Conservation (phyloP, 2,888 invertebrate genomes). For the Trileptium ribeirensis region DNA sequence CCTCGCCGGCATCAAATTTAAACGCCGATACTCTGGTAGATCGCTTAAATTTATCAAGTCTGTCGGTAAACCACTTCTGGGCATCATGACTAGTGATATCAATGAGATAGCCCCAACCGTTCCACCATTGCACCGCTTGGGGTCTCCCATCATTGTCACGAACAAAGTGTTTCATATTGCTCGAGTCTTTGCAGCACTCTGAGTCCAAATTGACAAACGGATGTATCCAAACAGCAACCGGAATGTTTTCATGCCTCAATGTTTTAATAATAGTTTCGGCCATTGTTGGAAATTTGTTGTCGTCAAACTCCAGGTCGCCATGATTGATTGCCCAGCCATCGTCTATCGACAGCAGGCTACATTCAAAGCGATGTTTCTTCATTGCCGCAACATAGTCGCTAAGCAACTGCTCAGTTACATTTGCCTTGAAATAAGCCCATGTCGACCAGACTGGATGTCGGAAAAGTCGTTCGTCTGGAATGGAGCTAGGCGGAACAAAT, state of each 20-base stretch:
- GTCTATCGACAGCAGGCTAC: constrained; percentile 42
- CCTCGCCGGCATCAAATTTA: constrained; percentile 76
- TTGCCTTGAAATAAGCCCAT: background rate
- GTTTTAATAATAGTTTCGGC: constrained; percentile 61
- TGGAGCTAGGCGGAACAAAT: no score
- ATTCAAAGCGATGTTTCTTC: constrained; percentile 37
- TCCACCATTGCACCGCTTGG: constrained; percentile 73
- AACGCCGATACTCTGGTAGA: constrained; percentile 72
- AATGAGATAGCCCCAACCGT: constrained; percentile 69
- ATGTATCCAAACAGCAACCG: constrained; percentile 74
- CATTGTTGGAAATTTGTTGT: constrained; percentile 65
- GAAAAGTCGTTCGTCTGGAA: background rate
- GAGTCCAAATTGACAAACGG: constrained; percentile 83
- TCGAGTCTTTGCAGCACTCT: constrained; percentile 70
- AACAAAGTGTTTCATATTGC: constrained; percentile 59
- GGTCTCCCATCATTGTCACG: constrained; percentile 51
- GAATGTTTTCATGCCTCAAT: constrained; percentile 59
- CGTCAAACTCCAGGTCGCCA: constrained; percentile 57
- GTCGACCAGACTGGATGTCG: background rate
- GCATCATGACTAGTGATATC: constrained; percentile 78
- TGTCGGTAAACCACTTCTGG: constrained; percentile 69
- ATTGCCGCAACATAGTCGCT: constrained; percentile 38
- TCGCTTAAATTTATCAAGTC: constrained; percentile 63
- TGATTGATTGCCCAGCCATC: constrained; percentile 44
- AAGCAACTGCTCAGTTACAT: background rate